These are phyloP conservation scores for Coendou prehensilis DNA, from an alignment of 2,797 vertebrate genomes.

Conservation along the genomic window DNA sequence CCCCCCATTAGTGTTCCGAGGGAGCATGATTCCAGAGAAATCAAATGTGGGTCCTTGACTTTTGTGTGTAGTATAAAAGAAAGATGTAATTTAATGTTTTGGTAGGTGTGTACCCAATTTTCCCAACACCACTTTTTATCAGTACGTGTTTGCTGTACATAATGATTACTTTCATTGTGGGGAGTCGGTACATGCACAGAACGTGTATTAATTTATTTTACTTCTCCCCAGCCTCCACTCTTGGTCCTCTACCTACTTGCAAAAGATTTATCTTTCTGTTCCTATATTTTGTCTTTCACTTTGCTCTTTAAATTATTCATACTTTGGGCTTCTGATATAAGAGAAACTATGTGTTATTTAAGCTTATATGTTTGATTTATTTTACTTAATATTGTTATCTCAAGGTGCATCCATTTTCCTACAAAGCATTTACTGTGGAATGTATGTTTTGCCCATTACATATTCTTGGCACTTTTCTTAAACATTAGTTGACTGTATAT, in stretches of 20 bases:
- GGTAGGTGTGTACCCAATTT: background rate
- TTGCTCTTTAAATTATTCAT: background rate
- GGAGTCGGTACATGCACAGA: background rate
- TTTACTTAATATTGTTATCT: background rate
- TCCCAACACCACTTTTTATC: background rate
- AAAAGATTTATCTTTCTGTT: background rate
- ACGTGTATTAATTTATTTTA: background rate
- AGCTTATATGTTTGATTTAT: background rate
- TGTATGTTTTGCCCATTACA: background rate
- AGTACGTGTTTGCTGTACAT: too few species aligned
- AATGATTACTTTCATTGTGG: background rate
- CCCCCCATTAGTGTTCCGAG: background rate
- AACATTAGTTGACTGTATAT: background rate
- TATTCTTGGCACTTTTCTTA: background rate
- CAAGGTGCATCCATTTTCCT: background rate
- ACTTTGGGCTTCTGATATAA: background rate
- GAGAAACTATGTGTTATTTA: background rate
- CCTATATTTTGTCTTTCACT: background rate
- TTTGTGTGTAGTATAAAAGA: background rate
- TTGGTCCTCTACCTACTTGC: background rate
- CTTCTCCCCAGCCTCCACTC: background rate
- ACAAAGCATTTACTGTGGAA: background rate
- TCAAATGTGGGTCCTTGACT: background rate
- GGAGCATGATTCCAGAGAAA: conserved; percentile 47
- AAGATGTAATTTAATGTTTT: too few species aligned